Conservation (phyloP, 2,113 vertebrate genomes). For the Pyrgilauda ruficollis region DNA sequence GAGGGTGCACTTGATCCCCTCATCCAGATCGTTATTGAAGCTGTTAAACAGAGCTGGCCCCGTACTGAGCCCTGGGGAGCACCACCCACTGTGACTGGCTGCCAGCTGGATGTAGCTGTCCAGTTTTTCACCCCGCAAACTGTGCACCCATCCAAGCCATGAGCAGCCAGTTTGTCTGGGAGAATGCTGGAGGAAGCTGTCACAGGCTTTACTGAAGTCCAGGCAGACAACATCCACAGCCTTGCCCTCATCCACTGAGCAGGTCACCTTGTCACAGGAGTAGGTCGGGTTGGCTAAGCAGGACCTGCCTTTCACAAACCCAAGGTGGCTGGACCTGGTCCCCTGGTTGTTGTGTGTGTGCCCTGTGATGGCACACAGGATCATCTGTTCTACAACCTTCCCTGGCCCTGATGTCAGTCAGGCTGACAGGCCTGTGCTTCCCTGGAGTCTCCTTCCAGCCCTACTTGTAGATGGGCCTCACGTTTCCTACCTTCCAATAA, state of each 20-base stretch:
- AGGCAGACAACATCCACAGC: background rate
- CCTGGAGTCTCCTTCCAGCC: background rate
- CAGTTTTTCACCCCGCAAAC: background rate
- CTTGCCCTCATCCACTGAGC: background rate
- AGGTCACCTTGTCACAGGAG: background rate
- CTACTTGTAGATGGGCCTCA: background rate
- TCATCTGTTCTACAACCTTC: background rate
- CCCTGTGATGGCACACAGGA: background rate
- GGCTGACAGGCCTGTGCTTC: background rate
- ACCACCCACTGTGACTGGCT: background rate
- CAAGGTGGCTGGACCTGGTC: background rate
- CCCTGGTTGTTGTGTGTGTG: background rate
- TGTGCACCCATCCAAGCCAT: background rate
- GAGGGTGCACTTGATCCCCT: background rate
- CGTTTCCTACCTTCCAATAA: background rate
- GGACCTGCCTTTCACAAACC: background rate
- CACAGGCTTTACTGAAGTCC: background rate
- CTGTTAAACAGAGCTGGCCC: background rate
- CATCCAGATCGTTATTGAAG: background rate
- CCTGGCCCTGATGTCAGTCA: accelerated
- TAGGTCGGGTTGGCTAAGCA: background rate
- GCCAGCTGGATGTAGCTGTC: background rate
- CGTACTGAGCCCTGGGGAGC: background rate
- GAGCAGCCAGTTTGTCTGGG: background rate
- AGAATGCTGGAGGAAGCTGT: background rate